Base-by-base conservation (phyloP, 1,140 invertebrate species). In the Mercenaria mercenaria region DNA sequence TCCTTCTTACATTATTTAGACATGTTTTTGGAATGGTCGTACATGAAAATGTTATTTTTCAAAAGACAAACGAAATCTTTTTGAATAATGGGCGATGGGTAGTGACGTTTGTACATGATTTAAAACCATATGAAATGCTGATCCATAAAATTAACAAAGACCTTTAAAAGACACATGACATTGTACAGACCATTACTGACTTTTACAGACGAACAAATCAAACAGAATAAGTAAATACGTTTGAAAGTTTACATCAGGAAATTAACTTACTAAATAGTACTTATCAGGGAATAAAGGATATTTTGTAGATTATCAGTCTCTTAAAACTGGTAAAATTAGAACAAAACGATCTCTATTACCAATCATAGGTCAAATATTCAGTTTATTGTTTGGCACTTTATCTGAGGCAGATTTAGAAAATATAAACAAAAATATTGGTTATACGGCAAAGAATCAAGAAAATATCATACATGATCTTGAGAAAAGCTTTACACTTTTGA, bases 371-470 rank as follows among this genome's bases (percentile, higher is more conserved):
- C 59, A 86, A 61, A 37, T 59, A 29, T 52, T 80, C 20, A 39
- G 29, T 50, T 80, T 91, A 64, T 79, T 87, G 18, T 91, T 88
- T 64, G 85, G 84, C 0, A 91, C 90, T 41, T 67, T 91, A 11
- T 83, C 64, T 2, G 50, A 83, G 29, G 13, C 20, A 47, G 76
- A 87, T 61, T 74, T 90, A 61, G 18, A 61, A 2, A 41, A 34
- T n/a, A 87, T 90, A n/a, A 15, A 77, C 34, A 52, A 32, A 34
- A 61, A 87, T 82, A 32, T 87, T 56, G 61, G 76, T 15, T 50
- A 11, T 29, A 77, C 88, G 13, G 43, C 79, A 26, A 11, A 43
- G 34, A 91, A 91, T 50, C 84, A 88, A 64, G 4, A 56, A 20
- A 77, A 87, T 8, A 64, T 83, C 0, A 69, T 34, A n/a, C 79